Conservation (phyloP, 2,797 vertebrate species). For the Loris lydekkerianus region DNA sequence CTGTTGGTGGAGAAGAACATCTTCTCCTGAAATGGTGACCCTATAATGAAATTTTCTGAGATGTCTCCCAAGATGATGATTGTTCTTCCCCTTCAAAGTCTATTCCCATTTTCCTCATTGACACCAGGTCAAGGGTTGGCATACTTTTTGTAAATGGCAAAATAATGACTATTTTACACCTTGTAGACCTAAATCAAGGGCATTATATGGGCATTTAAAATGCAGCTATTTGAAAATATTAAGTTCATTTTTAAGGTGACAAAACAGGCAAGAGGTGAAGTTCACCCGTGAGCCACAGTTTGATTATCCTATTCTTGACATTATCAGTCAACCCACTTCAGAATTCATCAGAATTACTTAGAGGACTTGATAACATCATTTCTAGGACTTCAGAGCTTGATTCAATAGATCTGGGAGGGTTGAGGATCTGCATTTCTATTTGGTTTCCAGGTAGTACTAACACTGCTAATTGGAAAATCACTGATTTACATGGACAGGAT, state of each 20-base stretch:
- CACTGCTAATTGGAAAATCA: neutral
- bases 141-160: neutral
- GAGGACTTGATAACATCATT: neutral
- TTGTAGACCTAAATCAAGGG: neutral
- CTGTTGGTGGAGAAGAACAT: neutral
- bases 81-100: neutral
- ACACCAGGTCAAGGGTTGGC: accelerated
- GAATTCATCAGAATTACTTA: neutral
- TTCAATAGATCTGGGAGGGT: neutral
- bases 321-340: neutral
- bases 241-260: neutral
- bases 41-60: neutral
- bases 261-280: neutral
- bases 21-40: neutral
- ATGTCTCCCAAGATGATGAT: neutral
- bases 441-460: neutral
- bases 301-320: neutral
- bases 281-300: neutral
- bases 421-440: neutral
- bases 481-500: neutral
- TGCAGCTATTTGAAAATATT: neutral
- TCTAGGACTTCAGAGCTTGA: neutral
- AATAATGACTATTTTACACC: neutral
- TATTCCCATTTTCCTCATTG: neutral
- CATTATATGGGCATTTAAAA: neutral